Evolutionary conservation across 2,888 invertebrate species (phyloP).

Genomic region (Sipha maydis): DNA sequence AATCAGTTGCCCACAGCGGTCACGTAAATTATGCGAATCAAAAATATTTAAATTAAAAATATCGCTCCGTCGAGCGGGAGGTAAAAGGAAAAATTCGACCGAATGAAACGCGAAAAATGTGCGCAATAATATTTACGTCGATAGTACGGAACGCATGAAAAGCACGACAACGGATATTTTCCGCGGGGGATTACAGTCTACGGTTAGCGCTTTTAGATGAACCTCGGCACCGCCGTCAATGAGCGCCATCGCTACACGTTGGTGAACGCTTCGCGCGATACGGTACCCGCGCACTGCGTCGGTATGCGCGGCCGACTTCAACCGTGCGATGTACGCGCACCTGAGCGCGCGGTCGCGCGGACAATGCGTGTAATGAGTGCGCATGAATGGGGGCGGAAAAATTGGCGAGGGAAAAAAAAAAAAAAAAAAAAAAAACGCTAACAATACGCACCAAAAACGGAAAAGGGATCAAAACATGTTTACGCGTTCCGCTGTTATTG

Average conservation of each 20-base stretch:
- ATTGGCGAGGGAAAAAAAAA: not conserved
- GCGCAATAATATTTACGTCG: too few species aligned
- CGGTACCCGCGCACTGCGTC: not conserved
- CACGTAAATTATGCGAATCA: too few species aligned
- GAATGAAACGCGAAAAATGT: too few species aligned
- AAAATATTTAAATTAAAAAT: too few species aligned
- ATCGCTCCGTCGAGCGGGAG: too few species aligned
- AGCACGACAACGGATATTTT: too few species aligned
- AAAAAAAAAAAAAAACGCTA: not conserved
- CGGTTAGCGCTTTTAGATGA: too few species aligned
- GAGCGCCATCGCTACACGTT: not conserved
- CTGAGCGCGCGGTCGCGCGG: not conserved
- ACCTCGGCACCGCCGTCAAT: constrained; percentile 43
- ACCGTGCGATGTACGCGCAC: not conserved
- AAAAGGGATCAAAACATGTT: not conserved
- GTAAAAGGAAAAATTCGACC: too few species aligned
- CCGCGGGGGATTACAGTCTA: too few species aligned
- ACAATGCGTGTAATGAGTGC: not conserved
- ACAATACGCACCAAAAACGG: not conserved
- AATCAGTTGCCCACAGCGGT: too few species aligned
- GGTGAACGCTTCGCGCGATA: too few species aligned
- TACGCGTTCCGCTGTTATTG: not conserved
- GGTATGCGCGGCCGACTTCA: constrained; percentile 14
- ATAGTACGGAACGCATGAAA: too few species aligned
- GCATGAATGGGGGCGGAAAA: not conserved